Base-by-base conservation (phyloP, 2,113 vertebrate genomes). In the Opisthocomus hoazin region DNA sequence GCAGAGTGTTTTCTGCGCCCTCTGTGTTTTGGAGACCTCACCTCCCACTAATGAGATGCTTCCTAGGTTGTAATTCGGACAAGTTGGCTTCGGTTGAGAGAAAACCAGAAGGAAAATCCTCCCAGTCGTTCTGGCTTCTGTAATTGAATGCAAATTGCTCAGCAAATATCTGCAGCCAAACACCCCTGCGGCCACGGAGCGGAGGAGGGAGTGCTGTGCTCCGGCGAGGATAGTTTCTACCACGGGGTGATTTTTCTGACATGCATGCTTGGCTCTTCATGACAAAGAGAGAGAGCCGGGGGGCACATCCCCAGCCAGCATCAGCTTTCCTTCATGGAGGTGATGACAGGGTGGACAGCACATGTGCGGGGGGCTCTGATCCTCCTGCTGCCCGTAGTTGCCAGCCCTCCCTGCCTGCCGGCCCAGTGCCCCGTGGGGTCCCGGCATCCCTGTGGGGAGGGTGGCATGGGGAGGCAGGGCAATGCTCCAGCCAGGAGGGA, bases 101-200 rank as follows among this genome's bases (percentile, higher is more conserved):
- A 95, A 96, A 87, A 93, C 50, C 87, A 93, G 66, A 90, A 89
- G 83, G 70, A 96, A 97, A 97, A 93, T 87, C 81, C 75, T 94
- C 57, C 36, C 82, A 71, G 87, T 48, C 48, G 53, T 94, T 91
- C 92, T 3, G 3, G 63, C 93, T 92, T 89, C 92, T 89, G 74
- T 85, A 94, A 93, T 50, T 94, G 84, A 77, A 95, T 85, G 58
- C 15, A 37, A 94, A 94, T 94, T 93, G 63, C 50, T 91, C 2
- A 0, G 88, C 54, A 85, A 95, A 43, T 80, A 37, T 84, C 94
- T 84, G 77, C 86, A 90, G 92, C 90, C 81, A 81, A 95, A 84
- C 60, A 50, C 56, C 79, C 85, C 75, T 41, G 64, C 0, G 2
- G 91, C 76, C 83, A 30, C 4, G 0, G 53, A 36, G 45, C 1